Base-by-base conservation (phyloP, 2,888 invertebrate species). In the Limenitis camilla region DNA sequence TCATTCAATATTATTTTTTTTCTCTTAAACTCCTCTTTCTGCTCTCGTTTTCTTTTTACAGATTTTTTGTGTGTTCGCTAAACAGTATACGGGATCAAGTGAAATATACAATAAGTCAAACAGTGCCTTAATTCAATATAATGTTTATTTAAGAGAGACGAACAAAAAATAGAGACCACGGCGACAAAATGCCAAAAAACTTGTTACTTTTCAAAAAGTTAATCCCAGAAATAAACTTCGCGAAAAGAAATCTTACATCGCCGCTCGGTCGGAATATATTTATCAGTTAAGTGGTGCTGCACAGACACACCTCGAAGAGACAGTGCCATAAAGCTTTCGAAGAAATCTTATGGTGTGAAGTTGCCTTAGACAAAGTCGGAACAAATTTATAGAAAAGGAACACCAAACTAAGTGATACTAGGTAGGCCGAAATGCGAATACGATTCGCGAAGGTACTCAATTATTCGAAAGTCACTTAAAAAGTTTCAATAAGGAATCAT, bases 181-280 rank as follows among this genome's bases (percentile, higher is more conserved):
- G 85, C 83, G 74, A 81, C 87, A 87, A 87, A 87, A 87, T 87
- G 87, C 81, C 83, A 84, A 82, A 81, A 77, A 81, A 84, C 68
- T 77, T 77, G 73, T 74, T 80, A 60, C 82, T 79, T 66, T 87
- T 82, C 73, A 87, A 85, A 79, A 87, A 86, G 74, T 67, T 86
- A 76, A 86, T 87, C 72, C 79, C 80, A 49, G 86, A 87, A 76
- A 68, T 87, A 56, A 86, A 87, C 65, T 86, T 87, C 63, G 76
- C 85, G 36, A 87, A 87, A 72, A 78, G 86, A 73, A 86, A 85
- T 71, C 79, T 85, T 57, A 87, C 82, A 48, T 78, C 80, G 58
- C 81, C 81, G 47, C 71, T 81, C 48, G 79, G 80, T 62, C 78
- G 81, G 63, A 81, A 81, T 65, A 82, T 86, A 76, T 81, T 67